Evolutionary conservation across 2,888 invertebrate species (phyloP), one percentile per base, ranked within the genome.

Genomic region (Drosophila colorata): DNA sequence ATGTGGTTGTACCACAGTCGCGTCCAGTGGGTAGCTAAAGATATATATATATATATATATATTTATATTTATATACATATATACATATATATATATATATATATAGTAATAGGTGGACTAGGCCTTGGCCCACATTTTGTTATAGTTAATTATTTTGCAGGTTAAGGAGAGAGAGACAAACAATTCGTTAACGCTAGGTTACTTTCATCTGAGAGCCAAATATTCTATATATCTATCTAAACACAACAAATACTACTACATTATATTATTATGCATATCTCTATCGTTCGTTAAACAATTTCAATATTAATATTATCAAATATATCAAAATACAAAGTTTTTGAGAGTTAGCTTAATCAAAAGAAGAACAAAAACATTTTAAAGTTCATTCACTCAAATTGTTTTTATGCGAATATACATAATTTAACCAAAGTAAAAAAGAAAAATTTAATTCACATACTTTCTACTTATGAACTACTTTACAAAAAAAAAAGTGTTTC

Each of bases 271-370:
- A 71, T 60, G 53, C 48, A 67, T 77, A 74, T 84, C 71, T 71
- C 69, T 69, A 69, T 71, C 78, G 83, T 83, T 83, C 69, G 83
- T 86, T 86, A 70, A 64, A 69, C 65, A 79, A 67, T 52, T 81
- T 78, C 69, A 71, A 71, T 71, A 53, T 71, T 57, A 35, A 49
- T 35, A 66, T 16, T 49, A 43, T 41, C 4, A 46, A 25, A 14
- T 31, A 41, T 65, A 59, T 37, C 48, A 65, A 69, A 66, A 69
- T 63, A 71, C 67, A 74, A 80, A 78, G 80, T 82, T 84, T 81
- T 80, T 80, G 83, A 78, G 70, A 83, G 83, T 83, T 80, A 83
- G 83, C 86, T 86, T 82, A 75, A 78, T 68, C 51, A 51, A 52
- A 63, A 53, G 33, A 56, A 60, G 65, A 56, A 51, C 53, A 31